Percentiles rank a stretch among this genome's conserved stretches.
These are phyloP conservation scores for Sceloporus tristichus DNA, from an alignment of 2,113 vertebrate genomes.

Conservation along the genomic window DNA sequence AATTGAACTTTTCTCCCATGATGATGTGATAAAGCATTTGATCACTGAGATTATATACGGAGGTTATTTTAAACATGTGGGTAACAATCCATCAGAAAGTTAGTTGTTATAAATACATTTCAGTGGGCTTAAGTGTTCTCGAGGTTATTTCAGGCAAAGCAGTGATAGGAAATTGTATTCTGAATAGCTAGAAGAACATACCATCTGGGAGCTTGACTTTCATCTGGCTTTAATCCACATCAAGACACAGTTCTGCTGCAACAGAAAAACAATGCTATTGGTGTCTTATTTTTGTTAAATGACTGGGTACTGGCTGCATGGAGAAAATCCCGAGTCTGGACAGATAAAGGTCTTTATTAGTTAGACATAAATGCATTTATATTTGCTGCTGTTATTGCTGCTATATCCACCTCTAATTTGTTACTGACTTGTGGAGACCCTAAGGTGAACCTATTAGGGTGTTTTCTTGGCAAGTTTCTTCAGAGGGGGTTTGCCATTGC, in stretches of 20 bases:
- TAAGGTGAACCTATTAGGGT: too few species aligned
- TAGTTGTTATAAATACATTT: not conserved
- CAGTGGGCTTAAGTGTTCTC: not conserved
- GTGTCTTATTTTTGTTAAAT: not conserved
- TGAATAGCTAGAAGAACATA: not conserved
- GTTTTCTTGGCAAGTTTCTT: too few species aligned
- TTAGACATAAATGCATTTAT: not conserved
- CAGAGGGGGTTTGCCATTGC: too few species aligned
- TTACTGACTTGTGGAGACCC: too few species aligned
- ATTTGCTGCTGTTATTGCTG: not conserved
- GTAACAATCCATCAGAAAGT: not conserved
- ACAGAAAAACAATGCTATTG: not conserved
- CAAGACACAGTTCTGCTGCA: not conserved
- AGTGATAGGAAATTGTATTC: not conserved
- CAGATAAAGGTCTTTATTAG: not conserved
- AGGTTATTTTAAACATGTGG: not conserved
- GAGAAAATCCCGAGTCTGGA: too few species aligned
- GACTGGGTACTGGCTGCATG: not conserved
- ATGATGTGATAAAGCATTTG: not conserved
- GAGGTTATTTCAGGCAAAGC: not conserved
- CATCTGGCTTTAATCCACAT: not conserved
- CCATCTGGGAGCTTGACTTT: not conserved
- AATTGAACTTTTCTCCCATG: not conserved
- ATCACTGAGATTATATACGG: not conserved
- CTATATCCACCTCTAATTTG: too few species aligned